These are phyloP conservation scores for Geophilus truncorum DNA, from an alignment of 2,888 invertebrate genomes.

Conservation along the genomic window DNA sequence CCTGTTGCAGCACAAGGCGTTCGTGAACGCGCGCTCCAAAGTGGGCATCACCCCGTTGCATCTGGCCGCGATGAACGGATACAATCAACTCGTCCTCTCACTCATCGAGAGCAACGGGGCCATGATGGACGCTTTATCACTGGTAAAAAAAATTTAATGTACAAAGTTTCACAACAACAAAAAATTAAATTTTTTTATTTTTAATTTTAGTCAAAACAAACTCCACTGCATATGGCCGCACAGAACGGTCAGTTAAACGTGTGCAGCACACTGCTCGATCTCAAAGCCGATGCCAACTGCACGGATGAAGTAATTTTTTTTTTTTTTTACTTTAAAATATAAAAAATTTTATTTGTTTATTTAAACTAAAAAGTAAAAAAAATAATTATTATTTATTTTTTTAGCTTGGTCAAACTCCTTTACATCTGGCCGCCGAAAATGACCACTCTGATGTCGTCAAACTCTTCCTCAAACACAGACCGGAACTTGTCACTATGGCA, in stretches of 20 bases:
- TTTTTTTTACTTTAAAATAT: conserved; percentile 28
- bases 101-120: conserved; percentile 93
- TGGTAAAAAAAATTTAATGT: conserved; percentile 53
- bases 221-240: conserved; percentile 94
- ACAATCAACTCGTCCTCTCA: conserved; percentile 79
- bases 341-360: too few relatives aligned
- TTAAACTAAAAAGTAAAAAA: not conserved
- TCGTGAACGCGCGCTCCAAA: conserved; percentile 96
- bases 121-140: conserved; percentile 87
- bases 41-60: conserved; percentile 95
- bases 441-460: conserved; percentile 98
- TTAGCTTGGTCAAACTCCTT: conserved; percentile 83
- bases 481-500: conserved; percentile 88
- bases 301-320: conserved; percentile 85
- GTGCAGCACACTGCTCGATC: conserved; percentile 79
- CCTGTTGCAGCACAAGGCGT: conserved; percentile 89
- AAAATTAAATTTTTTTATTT: not conserved
- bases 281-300: conserved; percentile 93
- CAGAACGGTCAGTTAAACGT: conserved; percentile 95
- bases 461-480: conserved; percentile 90
- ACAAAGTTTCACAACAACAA: not conserved
- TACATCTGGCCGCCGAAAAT: conserved; percentile 95
- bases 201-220: conserved; percentile 72
- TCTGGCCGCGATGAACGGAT: conserved; percentile 94
- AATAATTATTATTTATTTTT: conserved; percentile 25